A percentile compares a stretch with the other conserved stretches of the same genome.
Conservation (phyloP, 2,888 invertebrate genomes). For the Ernsta delagoae region DNA sequence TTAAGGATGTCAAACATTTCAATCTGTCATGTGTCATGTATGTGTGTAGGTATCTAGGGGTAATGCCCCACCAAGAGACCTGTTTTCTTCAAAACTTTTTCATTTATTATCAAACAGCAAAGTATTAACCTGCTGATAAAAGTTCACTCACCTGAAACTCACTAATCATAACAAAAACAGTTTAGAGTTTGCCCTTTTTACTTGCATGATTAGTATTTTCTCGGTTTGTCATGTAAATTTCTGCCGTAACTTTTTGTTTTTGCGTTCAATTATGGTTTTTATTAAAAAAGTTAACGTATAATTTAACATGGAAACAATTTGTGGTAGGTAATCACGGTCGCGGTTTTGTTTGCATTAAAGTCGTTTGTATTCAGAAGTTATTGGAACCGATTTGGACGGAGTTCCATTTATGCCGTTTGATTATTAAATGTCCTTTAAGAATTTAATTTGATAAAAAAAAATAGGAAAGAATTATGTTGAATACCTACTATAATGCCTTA, state of each 20-base stretch:
- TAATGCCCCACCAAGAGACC: no score
- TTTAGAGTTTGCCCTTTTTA: neutral
- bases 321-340: constrained; percentile 15
- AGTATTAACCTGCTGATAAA: neutral
- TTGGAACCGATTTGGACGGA: constrained; percentile 6
- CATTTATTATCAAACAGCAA: constrained; percentile 1
- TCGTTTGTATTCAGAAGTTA: constrained; percentile 19
- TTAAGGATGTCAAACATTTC: no score
- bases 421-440: no score
- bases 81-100: no score
- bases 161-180: constrained; percentile 9
- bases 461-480: no score
- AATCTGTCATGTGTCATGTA: no score
- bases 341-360: constrained; percentile 25
- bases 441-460: no score
- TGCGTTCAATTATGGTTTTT: constrained; percentile 21
- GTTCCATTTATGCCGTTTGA: neutral
- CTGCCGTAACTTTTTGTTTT: constrained; percentile 11
- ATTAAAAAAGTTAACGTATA: constrained; percentile 32
- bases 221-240: constrained; percentile 8
- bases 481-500: no score
- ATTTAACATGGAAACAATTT: constrained; percentile 23
- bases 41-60: no score
- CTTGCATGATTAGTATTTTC: constrained; percentile 21
- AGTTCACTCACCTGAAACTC: neutral